Percentiles rank a stretch among this genome's conserved stretches.
Evolutionary conservation across 2,888 invertebrate genomes (phyloP).

Genomic region (Pseudanteris insignis): DNA sequence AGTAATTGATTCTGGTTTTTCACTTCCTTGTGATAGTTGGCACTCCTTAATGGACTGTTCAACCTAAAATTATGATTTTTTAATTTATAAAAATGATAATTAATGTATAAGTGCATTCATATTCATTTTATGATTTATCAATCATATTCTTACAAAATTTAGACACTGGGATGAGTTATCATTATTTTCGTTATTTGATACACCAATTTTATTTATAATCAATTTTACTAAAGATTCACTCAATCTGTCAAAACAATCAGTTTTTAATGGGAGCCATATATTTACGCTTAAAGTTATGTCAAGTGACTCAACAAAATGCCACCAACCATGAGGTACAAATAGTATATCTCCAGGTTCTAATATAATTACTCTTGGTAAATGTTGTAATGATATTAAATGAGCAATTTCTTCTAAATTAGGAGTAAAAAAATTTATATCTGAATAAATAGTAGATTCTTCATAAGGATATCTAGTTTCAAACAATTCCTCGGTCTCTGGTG

Average conservation of each 20-base stretch:
- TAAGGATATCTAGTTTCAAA: conserved; percentile 89
- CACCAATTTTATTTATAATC: conserved; percentile 52
- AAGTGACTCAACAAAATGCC: conserved; percentile 90
- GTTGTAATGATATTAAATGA: conserved; percentile 65
- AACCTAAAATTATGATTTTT: too few relatives aligned
- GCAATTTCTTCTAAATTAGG: conserved; percentile 70
- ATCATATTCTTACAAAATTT: conserved; percentile 50
- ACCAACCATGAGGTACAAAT: conserved; percentile 92
- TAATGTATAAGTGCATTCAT: too few relatives aligned
- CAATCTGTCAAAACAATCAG: conserved; percentile 56
- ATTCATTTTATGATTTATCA: too few relatives aligned
- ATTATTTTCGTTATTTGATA: conserved; percentile 44
- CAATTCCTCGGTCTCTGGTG: conserved; percentile 75
- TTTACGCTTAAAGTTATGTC: conserved; percentile 74
- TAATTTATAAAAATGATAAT: too few relatives aligned
- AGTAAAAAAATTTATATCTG: conserved; percentile 81
- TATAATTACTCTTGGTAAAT: conserved; percentile 70
- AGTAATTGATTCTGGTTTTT: background rate
- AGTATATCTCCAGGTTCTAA: conserved; percentile 87
- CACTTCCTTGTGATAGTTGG: background rate
- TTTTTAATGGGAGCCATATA: conserved; percentile 79
- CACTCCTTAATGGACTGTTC: background rate
- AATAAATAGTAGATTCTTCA: conserved; percentile 95
- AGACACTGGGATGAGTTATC: conserved; percentile 48
- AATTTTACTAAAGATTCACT: conserved; percentile 62